Percentiles rank a stretch among this genome's conserved stretches.
Evolutionary conservation across 2,113 vertebrate genomes (phyloP).

Genomic region (Sander lucioperca): DNA sequence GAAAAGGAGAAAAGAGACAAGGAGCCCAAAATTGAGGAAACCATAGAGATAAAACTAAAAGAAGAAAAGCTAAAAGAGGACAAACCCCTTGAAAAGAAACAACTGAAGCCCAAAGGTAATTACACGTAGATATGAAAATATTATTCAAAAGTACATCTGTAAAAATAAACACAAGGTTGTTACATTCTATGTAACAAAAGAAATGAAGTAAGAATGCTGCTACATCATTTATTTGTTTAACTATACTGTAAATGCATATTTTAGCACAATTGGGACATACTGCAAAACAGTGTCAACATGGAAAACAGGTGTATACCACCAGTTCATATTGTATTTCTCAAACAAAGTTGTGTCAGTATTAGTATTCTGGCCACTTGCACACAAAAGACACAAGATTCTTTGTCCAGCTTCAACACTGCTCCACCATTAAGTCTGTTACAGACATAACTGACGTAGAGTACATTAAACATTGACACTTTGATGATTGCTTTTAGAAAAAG

Average conservation of each 20-base stretch:
- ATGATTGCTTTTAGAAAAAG: conserved; percentile 42
- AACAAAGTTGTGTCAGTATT: not conserved
- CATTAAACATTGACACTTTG: conserved; percentile 5
- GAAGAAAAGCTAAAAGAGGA: conserved; percentile 31
- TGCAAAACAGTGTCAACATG: not conserved
- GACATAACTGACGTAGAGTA: not conserved
- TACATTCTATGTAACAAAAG: not conserved
- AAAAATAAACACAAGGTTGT: not conserved
- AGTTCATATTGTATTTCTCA: not conserved
- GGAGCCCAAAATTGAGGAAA: conserved; percentile 34
- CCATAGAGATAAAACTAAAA: conserved; percentile 26
- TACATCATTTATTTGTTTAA: not conserved
- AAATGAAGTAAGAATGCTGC: not conserved
- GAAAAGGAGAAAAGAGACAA: conserved; percentile 33
- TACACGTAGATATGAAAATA: not conserved
- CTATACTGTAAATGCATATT: too few species aligned
- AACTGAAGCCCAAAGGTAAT: conserved; percentile 56
- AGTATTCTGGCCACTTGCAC: not conserved
- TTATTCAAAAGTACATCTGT: not conserved
- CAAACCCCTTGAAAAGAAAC: conserved; percentile 24
- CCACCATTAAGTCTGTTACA: not conserved
- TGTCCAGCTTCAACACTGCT: not conserved
- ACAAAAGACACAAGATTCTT: too few species aligned
- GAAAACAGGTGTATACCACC: not conserved
- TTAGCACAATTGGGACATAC: not conserved